Conservation (phyloP, 2,797 vertebrate species). For the Chelonia mydas region DNA sequence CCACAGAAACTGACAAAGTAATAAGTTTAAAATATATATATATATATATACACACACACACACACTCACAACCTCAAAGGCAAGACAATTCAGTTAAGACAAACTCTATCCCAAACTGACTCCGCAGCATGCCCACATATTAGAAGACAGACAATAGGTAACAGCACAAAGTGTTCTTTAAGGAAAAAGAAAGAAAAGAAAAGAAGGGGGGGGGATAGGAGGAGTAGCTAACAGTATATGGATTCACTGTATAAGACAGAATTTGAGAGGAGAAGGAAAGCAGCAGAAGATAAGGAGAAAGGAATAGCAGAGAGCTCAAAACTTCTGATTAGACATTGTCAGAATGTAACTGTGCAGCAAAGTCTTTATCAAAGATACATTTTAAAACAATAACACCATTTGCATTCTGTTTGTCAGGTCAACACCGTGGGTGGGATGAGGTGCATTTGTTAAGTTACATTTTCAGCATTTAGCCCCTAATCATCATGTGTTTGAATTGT, state of each 20-base stretch:
- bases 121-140: neutral
- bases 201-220: neutral
- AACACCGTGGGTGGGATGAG: neutral
- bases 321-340: neutral
- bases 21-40: neutral
- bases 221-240: neutral
- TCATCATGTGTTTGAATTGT: neutral
- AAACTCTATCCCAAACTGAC: slow-evolving; percentile 22
- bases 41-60: too few relatives aligned
- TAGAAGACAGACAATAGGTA: neutral
- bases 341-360: neutral
- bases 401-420: neutral
- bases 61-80: neutral
- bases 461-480: neutral
- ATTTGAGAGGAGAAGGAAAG: neutral
- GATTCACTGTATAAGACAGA: neutral
- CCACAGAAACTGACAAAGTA: slow-evolving; percentile 3
- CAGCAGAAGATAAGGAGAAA: neutral
- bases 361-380: neutral
- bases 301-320: neutral
- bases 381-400: neutral
- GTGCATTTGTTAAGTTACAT: neutral
- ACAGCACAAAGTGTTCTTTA: slow-evolving; percentile 19
- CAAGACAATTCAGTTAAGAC: slow-evolving; percentile 22
- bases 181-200: slow-evolving; percentile 41